Evolutionary conservation across 2,888 invertebrate species (phyloP), one percentile per base, ranked within the genome.

Genomic region (Lagria hirta): DNA sequence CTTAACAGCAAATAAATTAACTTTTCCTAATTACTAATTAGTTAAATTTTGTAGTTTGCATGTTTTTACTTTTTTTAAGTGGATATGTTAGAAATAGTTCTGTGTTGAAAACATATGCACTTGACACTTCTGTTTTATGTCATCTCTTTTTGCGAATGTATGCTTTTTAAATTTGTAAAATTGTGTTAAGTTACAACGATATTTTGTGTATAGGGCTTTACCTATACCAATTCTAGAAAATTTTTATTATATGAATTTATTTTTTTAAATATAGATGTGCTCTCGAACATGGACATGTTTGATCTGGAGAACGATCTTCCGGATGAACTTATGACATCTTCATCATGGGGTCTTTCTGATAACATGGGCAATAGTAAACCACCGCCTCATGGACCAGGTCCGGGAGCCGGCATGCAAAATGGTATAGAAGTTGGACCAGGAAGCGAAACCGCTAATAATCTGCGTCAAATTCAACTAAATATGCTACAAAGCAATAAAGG

Each of bases 251-350:
- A n/a, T n/a, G n/a, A n/a, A n/a, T n/a, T n/a, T n/a, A n/a, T n/a
- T 11, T 43, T 34, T 10, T 38, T 48, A n/a, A n/a, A n/a, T 64
- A 55, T 74, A 84, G 88, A 88, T 80, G 83, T 86, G 71, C 82
- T 86, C 71, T 84, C 88, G 57, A 88, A 86, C 75, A 82, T 84
- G 70, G 86, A 87, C 69, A 88, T 89, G 81, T 86, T 88, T 71
- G 88, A 89, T 75, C 79, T 93, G 72, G 93, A 93, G 74, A 90
- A 91, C 74, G 88, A 91, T 73, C 81, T 94, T 61, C 93, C 93
- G 27, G 92, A 93, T 75, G 93, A 93, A 73, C 77, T 94, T 56
- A 86, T 91, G 73, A 79, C 81, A 37, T 81, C 83, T 54, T 64
- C 69, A 26, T 82, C 84, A 58, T 89, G 89, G 88, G 82, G 84